Percentiles rank a stretch among this genome's conserved stretches.
Evolutionary conservation across 2,797 vertebrate species (phyloP).

Genomic region (Tangara arthus): DNA sequence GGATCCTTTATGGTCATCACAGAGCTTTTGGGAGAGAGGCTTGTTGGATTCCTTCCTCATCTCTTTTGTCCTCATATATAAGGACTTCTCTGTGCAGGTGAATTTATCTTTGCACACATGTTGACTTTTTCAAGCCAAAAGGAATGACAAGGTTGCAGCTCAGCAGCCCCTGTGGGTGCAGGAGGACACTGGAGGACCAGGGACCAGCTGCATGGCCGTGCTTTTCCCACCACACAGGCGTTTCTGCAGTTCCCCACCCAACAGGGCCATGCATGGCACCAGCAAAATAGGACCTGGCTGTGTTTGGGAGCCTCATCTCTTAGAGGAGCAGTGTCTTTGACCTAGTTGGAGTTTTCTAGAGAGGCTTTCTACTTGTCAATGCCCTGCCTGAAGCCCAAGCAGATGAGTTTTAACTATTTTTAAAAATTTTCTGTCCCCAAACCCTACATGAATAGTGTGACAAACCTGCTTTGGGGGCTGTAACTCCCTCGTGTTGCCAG

Average conservation of each 20-base stretch:
- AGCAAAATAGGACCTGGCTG: background rate
- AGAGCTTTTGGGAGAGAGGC: background rate
- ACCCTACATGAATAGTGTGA: background rate
- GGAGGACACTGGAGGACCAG: background rate
- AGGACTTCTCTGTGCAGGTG: background rate
- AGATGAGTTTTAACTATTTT: background rate
- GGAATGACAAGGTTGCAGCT: accelerated
- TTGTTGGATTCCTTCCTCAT: background rate
- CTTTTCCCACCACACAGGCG: accelerated
- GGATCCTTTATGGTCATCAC: background rate
- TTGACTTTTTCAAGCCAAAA: background rate
- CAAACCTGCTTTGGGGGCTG: background rate
- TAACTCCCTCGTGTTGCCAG: background rate
- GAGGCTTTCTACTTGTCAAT: background rate
- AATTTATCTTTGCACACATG: background rate
- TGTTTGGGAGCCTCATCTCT: background rate
- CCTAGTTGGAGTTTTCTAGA: background rate
- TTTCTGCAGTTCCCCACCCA: background rate
- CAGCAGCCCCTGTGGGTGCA: accelerated
- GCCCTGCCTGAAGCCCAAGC: background rate
- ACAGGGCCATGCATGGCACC: accelerated
- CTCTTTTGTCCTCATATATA: background rate
- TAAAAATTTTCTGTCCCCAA: background rate
- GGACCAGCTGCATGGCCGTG: accelerated
- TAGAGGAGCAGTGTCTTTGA: background rate